Conservation (phyloP, 2,888 invertebrate species). For the Hydrotaea cyrtoneurina region DNA sequence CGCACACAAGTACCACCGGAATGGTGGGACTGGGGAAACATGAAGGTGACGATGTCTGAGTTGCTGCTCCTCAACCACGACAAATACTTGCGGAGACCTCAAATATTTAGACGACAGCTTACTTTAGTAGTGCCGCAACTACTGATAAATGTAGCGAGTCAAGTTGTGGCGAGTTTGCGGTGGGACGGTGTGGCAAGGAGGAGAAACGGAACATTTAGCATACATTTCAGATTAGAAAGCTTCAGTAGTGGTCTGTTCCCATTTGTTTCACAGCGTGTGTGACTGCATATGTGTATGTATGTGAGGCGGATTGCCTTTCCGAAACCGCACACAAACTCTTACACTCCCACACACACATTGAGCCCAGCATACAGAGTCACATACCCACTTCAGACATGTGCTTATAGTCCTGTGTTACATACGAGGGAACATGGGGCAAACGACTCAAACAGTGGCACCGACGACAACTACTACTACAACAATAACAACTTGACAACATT, state of each 20-base stretch:
- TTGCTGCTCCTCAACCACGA: conserved; percentile 39
- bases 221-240: conserved; percentile 20
- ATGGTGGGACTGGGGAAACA: not conserved
- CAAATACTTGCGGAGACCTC: conserved; percentile 43
- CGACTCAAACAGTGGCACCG: not conserved
- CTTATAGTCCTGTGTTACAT: not conserved
- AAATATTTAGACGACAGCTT: conserved; percentile 36
- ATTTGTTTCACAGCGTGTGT: not conserved
- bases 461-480: not conserved
- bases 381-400: not conserved
- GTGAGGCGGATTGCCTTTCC: not conserved
- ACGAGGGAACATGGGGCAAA: not conserved
- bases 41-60: conserved; percentile 9
- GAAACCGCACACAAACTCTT: conserved; percentile 20
- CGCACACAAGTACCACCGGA: not conserved
- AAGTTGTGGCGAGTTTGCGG: too few species aligned
- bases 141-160: not conserved
- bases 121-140: not conserved
- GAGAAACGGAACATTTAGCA: not conserved
- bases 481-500: conserved; percentile 9
- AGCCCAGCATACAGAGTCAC: not conserved
- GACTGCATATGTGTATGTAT: not conserved
- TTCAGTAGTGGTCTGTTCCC: not conserved
- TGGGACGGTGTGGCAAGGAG: not conserved
- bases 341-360: not conserved